Evolutionary conservation across 2,113 vertebrate genomes (phyloP), one percentile per base, ranked within the genome.

Genomic region (Marcusenius ussheri): DNA sequence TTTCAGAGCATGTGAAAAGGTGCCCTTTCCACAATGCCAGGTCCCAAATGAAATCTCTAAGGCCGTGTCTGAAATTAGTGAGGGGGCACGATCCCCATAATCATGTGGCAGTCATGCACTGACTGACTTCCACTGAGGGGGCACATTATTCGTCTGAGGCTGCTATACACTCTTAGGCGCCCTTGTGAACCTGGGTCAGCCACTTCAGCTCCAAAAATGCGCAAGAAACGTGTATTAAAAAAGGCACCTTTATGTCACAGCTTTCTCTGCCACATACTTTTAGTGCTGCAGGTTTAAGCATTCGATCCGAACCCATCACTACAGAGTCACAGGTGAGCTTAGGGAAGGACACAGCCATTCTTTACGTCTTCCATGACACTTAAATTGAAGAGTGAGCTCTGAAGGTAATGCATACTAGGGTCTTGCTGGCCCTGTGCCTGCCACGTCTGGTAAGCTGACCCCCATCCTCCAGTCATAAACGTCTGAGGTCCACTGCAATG

Each of bases 401-500:
- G n/a, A 42, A 87, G 47, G n/a, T 21, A 10, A 87, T 87, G 27
- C 85, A 27, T 87, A 93, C 21, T 95, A 95, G 97, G 98, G 90
- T 98, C 97, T 95, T 99, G 98, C 90, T 98, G 98, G 90, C 96
- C 93, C 91, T 97, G 98, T 91, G 98, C 97, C 94, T 99, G 98
- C 98, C 98, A 99, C 1, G 98, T 97, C 94, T 98, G 98, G 95
- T 99, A 99, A 92, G 98, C 97, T 87, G 96, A 97, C 49, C 98
- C 98, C 98, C 98, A 99, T 91, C 97, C 97, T 93, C 98, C 98
- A 0, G 97, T 96, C 97, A 99, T 97, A 92, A 98, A 98, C 1
- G 97, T 96, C 93, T 98, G 98, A 94, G 97, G 97, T 74, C 97
- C 97, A 89, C 98, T 99, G 51, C 0, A 87, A 90, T 6, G 3